Percentiles rank a stretch among this genome's conserved stretches.
Evolutionary conservation across 2,888 invertebrate species (phyloP).

Genomic region (Calliphora vomitoria): DNA sequence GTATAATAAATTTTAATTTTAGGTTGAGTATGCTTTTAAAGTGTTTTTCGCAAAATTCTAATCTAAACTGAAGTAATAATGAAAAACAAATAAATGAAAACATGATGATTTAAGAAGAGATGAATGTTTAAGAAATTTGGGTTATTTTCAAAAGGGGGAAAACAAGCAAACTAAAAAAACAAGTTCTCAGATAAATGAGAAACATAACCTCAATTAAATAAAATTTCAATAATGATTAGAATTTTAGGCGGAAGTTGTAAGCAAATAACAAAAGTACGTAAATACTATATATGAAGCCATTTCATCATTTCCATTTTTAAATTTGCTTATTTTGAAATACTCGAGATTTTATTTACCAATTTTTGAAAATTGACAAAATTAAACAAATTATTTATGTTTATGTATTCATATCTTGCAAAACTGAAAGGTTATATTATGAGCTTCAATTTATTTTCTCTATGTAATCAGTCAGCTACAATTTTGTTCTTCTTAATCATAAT

Average conservation of each 20-base stretch:
- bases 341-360: too few species aligned
- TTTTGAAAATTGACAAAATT: too few species aligned
- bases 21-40: constrained; percentile 27
- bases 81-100: constrained; percentile 35
- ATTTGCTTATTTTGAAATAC: too few species aligned
- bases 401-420: too few species aligned
- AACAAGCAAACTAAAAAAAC: background rate
- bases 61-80: constrained; percentile 43
- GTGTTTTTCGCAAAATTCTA: constrained; percentile 17
- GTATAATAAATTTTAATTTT: constrained; percentile 51
- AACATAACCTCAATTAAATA: background rate
- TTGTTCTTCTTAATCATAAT: too few species aligned
- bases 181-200: background rate
- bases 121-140: background rate
- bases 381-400: too few species aligned
- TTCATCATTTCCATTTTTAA: too few species aligned
- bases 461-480: too few species aligned
- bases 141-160: background rate
- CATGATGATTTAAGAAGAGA: background rate
- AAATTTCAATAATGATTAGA: background rate
- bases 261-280: too few species aligned
- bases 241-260: background rate
- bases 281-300: too few species aligned
- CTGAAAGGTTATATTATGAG: too few species aligned
- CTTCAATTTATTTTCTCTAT: too few species aligned